Base-by-base conservation (phyloP, 2,888 invertebrate species). In the Lithophane leautieri region DNA sequence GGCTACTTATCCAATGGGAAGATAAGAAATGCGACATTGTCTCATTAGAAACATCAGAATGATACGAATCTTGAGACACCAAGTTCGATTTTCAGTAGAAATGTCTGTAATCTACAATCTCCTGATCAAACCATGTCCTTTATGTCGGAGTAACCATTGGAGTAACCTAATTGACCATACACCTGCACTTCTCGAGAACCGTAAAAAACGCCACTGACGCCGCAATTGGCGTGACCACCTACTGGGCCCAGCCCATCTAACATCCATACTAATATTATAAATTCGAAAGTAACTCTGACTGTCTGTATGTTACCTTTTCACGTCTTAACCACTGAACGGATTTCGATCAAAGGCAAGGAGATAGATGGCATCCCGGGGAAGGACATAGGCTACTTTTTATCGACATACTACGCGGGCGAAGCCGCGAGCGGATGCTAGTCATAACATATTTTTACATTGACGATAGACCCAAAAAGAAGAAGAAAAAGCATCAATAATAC, bases 1-100 rank as follows among this genome's bases (percentile, higher is more conserved):
- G 77, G 28, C 60, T 77, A 66, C 76, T 76, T 60, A 60, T 66
- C 50, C 54, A 76, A 76, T 61, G 42, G 76, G n/a, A 11, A 34
- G 42, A 44, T 82, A 66, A 65, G 22, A 76, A 54, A 66, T 50
- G 22, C 62, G n/a, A 60, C 42, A 52, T 22, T n/a, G 44, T 60
- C 42, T 52, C 16, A 44, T 52, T 47, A 47, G 11, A 16, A 60
- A 58, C 58, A 9, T 34, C 61, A 78, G 28, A 78, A 61, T 52
- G 19, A 54, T 22, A 47, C 28, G 14, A 47, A 66, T 47, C 28
- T 73, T 34, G 22, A 40, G 14, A 28, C 7, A 44, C 12, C 7
- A 19, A n/a, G 19, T 22, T 44, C 44, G 8, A 75, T 52, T 44
- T 52, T 22, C 25, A 8, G 47, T 8, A 50, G 9, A 28, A 66